Conservation (phyloP, 2,888 invertebrate genomes). For the Polydrusus tereticollis region DNA sequence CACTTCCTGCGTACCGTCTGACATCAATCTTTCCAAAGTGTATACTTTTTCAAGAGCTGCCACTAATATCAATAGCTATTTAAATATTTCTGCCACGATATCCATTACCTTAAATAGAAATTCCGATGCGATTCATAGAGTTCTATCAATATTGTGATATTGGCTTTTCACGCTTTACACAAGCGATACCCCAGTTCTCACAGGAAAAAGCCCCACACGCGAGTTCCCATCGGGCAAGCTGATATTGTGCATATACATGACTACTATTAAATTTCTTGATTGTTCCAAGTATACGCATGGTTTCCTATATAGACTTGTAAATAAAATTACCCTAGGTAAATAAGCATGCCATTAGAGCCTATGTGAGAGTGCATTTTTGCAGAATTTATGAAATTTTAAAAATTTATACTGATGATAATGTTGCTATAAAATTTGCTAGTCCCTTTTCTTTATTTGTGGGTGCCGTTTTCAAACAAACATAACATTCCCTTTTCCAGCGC, state of each 20-base stretch:
- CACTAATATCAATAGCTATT: too few relatives aligned
- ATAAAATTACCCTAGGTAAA: constrained; percentile 18
- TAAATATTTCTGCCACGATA: background rate
- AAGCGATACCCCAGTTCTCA: constrained; percentile 15
- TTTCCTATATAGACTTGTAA: constrained; percentile 22
- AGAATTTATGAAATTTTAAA: too few relatives aligned
- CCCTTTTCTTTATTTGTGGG: too few relatives aligned
- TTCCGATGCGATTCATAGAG: background rate
- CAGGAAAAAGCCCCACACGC: constrained; percentile 24
- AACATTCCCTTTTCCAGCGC: too few relatives aligned
- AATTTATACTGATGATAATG: too few relatives aligned
- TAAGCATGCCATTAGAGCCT: background rate
- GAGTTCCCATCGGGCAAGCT: constrained; percentile 26
- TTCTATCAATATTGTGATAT: constrained; percentile 15
- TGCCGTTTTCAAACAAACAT: too few relatives aligned
- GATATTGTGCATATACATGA: constrained; percentile 28
- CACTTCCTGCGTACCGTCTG: too few relatives aligned
- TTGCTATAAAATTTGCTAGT: too few relatives aligned
- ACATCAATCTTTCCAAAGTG: too few relatives aligned
- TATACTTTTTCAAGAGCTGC: too few relatives aligned
- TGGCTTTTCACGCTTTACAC: constrained; percentile 20
- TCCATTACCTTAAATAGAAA: constrained; percentile 12
- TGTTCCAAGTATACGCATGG: constrained; percentile 18
- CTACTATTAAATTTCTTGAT: constrained; percentile 31
- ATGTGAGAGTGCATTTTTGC: background rate